phyloP scores from a whole-genome alignment of 64 coral and sea anemone genomes.

The Orbicella faveolata region DNA sequence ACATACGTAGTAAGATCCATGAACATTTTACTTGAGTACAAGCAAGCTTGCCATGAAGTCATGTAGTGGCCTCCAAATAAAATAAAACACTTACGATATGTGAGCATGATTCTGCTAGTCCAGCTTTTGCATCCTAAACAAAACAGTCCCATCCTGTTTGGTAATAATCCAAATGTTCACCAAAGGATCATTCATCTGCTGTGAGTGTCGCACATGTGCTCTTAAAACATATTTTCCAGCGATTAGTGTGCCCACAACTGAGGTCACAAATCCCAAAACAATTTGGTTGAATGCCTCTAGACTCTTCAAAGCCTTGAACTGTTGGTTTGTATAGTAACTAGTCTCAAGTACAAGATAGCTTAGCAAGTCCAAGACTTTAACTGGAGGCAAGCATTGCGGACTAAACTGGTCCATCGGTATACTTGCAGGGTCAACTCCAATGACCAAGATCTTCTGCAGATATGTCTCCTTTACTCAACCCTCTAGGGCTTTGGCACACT shows the following conservation, averaged over 20 bases:
- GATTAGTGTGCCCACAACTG: neutral
- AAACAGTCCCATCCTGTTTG: too few relatives aligned
- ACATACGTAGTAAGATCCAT: too few relatives aligned
- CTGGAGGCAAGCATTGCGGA: conserved; percentile 29
- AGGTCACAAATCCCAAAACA: neutral
- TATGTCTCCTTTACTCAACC: conserved; percentile 14
- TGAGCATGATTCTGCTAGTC: too few relatives aligned
- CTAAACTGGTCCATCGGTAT: conserved; percentile 38
- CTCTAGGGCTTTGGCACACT: conserved; percentile 30
- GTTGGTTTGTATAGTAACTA: conserved; percentile 44
- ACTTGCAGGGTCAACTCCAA: conserved; percentile 11
- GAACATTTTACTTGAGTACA: too few relatives aligned
- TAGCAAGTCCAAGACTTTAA: conserved; percentile 50
- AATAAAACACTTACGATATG: too few relatives aligned
- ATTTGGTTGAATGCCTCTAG: conserved; percentile 18
- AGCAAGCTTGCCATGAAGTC: too few relatives aligned
- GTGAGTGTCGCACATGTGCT: too few relatives aligned
- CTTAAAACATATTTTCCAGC: too few relatives aligned
- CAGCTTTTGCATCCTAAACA: too few relatives aligned
- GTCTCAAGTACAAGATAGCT: conserved; percentile 57
- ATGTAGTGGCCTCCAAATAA: too few relatives aligned
- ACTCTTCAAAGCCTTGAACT: conserved; percentile 23
- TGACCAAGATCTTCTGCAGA: neutral
- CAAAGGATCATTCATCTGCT: too few relatives aligned
- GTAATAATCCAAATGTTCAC: too few relatives aligned